Evolutionary conservation across 2,113 vertebrate genomes (phyloP).

Genomic region (Rattus norvegicus): DNA sequence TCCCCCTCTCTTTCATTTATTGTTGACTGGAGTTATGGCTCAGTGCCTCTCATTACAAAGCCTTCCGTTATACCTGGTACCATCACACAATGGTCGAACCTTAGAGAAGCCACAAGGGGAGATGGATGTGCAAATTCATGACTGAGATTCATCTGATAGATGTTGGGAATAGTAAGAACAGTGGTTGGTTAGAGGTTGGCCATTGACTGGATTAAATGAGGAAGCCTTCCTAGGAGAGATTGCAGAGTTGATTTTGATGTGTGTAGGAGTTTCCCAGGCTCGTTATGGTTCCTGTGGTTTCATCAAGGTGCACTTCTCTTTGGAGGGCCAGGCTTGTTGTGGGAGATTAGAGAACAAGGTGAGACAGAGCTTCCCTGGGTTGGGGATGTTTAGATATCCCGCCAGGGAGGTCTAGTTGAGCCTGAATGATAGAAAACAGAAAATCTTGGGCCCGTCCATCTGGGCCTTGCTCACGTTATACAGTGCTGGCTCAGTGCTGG

Average conservation of each 20-base stretch:
- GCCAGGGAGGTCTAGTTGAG: background rate
- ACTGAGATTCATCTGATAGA: background rate
- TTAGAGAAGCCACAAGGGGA: background rate
- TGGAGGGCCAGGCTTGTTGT: background rate
- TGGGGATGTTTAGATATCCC: background rate
- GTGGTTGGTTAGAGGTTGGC: background rate
- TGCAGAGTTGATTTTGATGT: slow-evolving; percentile 12
- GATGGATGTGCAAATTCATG: background rate
- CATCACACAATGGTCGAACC: background rate
- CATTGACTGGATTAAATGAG: background rate
- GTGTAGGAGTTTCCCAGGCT: background rate
- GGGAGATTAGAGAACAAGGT: background rate
- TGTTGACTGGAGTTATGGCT: background rate
- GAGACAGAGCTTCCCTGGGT: background rate
- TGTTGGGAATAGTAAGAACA: background rate
- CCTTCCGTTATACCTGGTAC: background rate
- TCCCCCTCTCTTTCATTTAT: background rate
- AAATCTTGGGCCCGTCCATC: background rate
- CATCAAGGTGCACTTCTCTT: background rate
- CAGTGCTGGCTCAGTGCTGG: background rate
- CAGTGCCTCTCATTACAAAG: background rate
- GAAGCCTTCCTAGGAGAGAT: background rate
- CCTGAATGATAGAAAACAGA: background rate
- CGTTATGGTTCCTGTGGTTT: background rate
- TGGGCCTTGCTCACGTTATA: background rate